Conservation (phyloP, 2,113 vertebrate genomes). For the Sciurus niger region DNA sequence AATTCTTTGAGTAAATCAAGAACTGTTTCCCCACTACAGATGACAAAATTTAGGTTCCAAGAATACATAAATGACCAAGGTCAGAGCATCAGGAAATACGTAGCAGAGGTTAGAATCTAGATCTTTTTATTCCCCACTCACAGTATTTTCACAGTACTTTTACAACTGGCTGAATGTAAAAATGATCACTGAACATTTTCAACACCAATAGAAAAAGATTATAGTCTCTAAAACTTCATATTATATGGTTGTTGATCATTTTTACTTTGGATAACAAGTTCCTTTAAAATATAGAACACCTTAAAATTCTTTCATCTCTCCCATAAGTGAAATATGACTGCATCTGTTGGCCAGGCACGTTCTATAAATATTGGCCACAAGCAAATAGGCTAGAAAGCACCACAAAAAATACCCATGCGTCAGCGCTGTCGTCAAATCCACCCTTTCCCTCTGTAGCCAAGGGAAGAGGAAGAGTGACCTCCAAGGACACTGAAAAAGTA, state of each 20-base stretch:
- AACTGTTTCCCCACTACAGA: not conserved
- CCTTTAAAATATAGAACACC: slow-evolving; percentile 31
- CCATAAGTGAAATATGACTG: not conserved
- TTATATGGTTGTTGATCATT: slow-evolving; percentile 46
- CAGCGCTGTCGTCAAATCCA: not conserved
- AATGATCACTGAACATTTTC: slow-evolving; percentile 31
- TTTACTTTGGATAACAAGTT: slow-evolving; percentile 16
- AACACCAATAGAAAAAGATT: slow-evolving; percentile 34
- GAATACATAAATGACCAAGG: slow-evolving; percentile 30
- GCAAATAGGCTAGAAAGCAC: slow-evolving; percentile 6
- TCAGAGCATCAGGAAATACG: not conserved
- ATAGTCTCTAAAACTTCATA: slow-evolving; percentile 35
- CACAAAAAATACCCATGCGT: not conserved
- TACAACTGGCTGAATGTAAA: not conserved
- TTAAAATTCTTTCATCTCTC: slow-evolving; percentile 52
- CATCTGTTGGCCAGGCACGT: not conserved
- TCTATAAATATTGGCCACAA: slow-evolving; percentile 64
- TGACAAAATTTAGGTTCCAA: slow-evolving; percentile 56
- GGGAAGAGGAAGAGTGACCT: slow-evolving; percentile 20
- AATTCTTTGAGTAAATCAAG: slow-evolving; percentile 24
- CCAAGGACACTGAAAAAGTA: slow-evolving; percentile 26
- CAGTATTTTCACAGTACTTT: not conserved
- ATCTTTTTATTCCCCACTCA: slow-evolving; percentile 22
- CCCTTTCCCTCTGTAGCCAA: not conserved
- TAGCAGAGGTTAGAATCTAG: not conserved